Evolutionary conservation across 2,797 vertebrate genomes (phyloP), one percentile per base, ranked within the genome.

Genomic region (Channa striata): DNA sequence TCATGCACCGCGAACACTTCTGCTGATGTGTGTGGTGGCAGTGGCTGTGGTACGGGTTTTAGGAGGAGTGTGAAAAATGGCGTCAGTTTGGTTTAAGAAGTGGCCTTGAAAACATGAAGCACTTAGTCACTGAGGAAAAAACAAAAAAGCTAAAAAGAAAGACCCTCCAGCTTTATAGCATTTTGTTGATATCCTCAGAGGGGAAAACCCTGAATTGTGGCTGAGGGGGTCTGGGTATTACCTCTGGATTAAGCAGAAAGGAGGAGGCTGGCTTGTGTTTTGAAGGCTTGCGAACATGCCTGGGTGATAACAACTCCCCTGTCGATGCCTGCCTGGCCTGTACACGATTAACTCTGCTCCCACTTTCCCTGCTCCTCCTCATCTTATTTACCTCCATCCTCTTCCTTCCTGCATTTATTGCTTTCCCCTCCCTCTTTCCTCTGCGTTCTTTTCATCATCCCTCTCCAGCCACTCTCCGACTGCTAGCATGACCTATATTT

Each of bases 401-500:
- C 63, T 68, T 64, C 54, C 64, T 74, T 39, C 50, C 71, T 42
- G 40, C 82, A 69, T 82, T 84, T 82, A 90, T 84, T 82, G 54
- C 72, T 50, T 51, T 30, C 77, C 56, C 70, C 77, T 56, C 52
- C 76, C 72, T 49, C 19, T 57, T 30, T 51, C 34, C 43, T 47
- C 44, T 68, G 59, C 59, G 59, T 74, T 86, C 52, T 49, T 66
- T 77, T 67, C 48, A 51, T 58, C 51, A 20, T 25, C 63, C 74
- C 59, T 44, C 74, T 58, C 63, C 11, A 30, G 68, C 81, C 79
- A 44, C 66, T 72, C 72, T 77, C 71, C 51, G 54, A 67, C 83
- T 68, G 69, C 78, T 57, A 37, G 36, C 67, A 63, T 88, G 88
- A 93, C 90, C 90, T 87, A 92, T 86, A 92, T 92, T 87, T 83